Evolutionary conservation across 64 coral and sea anemone species (phyloP), one percentile per base, ranked within the genome.

Genomic region (Montipora sp.): DNA sequence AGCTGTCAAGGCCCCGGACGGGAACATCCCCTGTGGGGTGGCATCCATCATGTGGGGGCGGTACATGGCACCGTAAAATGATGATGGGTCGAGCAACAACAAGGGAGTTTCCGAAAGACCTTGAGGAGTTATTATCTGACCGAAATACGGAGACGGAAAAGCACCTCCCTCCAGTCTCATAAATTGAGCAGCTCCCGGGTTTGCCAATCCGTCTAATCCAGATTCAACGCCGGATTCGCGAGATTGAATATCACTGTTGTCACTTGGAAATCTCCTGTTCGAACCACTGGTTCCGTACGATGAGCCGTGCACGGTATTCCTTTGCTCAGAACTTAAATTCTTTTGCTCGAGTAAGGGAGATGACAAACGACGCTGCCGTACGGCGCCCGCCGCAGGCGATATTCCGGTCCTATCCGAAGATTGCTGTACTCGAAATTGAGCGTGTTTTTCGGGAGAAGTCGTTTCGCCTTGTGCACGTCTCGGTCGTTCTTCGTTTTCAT

Each of bases 31-130:
- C 3, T 87, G 91, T 14, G 84, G 18, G 60, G 88, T 8, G 8
- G 91, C 75, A 12, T 93, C 91, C 59, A 93, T 93, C 83, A 93
- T 80, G 48, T 79, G 91, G 24, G 83, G 75, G 20, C 81, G 80
- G 47, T 93, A 93, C 81, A 93, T 79, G 0, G 67, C 75, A 9
- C 77, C 68, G 36, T 92, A 92, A 24, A 92, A 46, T 51, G 74
- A 80, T 7, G 84, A 47, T 3, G 61, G 79, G 46, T 92, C 90
- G 12, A 75, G 51, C 12, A 92, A 8, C 71, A 92, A 16, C 24
- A 92, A 18, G 3, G 79, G 80, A 68, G 82, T 22, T 75, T 92
- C 90, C 2, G 70, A 51, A 8, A 81, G 63, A 3, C 65, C 90
- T 46, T 83, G 73, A 16, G 90, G 82, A 0, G 82, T 68, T 46